Evolutionary conservation across 2,888 invertebrate species (phyloP), one percentile per base, ranked within the genome.

Genomic region (Elegia similella): DNA sequence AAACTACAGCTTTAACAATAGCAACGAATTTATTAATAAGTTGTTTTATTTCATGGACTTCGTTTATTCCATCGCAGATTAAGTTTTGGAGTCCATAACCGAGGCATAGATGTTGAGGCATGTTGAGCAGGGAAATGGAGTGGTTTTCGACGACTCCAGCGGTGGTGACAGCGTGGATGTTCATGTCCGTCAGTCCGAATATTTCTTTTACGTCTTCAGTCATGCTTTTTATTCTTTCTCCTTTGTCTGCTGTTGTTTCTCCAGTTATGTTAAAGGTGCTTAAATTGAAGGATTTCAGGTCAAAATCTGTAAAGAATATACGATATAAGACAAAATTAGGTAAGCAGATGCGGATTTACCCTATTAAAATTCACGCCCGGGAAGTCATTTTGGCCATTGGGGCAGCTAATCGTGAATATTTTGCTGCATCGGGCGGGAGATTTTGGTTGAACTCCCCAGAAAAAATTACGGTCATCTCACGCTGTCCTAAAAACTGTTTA

Each of bases 11-110:
- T 29, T 56, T 60, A 3, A 60, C 56, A 30, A 60, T 56, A 13
- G 56, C 58, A 13, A 58, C 58, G 44, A 58, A 56, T 46, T 60
- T 60, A 6, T 13, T 58, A 10, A 56, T 42, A 1, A 58, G 30
- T 12, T 8, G 29, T n/a, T n/a, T 34, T 15, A 60, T 12, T 56
- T 58, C 58, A 7, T 43, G 46, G 23, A 44, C 42, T 17, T 23
- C 46, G 10, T 57, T 30, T 23, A 61, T 61, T 42, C 58, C 58
- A 42, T 61, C 59, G n/a, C 56, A 52, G 1, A 50, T 57, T 5
- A 61, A 34, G 52, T 55, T 57, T 52, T 59, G 61, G 8, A 59
- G 29, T 10, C 46, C 59, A 29, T 61, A 56, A 6, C 61, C 59
- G 15, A 61, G 29, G 29, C 57, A 61, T 17, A 60, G 46, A 59